A percentile compares a stretch with the other conserved stretches of the same genome.
phyloP scores from a whole-genome alignment of 1,140 invertebrate species.

The Drosophila erecta region DNA sequence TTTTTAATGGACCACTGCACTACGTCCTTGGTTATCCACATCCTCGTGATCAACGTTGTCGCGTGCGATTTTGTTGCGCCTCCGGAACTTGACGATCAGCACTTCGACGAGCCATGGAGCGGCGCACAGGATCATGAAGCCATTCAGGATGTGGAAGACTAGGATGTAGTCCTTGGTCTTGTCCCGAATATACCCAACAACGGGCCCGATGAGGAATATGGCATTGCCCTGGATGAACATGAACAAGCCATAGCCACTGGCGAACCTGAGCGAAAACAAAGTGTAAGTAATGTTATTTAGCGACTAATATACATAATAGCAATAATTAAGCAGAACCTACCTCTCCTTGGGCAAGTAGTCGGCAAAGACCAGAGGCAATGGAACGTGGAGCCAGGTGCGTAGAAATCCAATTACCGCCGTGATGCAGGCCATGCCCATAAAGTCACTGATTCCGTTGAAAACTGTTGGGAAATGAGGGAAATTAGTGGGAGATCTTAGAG shows the following conservation, averaged over 20 bases:
- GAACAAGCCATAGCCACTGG: slow-evolving; percentile 88
- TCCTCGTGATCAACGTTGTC: slow-evolving; percentile 66
- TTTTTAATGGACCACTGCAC: slow-evolving; percentile 31
- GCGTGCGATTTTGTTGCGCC: slow-evolving; percentile 60
- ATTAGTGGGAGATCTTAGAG: slow-evolving; percentile 4
- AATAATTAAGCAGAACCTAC: slow-evolving; percentile 22
- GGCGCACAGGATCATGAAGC: slow-evolving; percentile 79
- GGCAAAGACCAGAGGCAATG: slow-evolving; percentile 87
- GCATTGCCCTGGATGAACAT: slow-evolving; percentile 86
- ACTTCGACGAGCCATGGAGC: slow-evolving; percentile 79
- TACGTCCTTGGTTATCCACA: slow-evolving; percentile 10
- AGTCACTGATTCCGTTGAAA: slow-evolving; percentile 70
- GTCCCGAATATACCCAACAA: slow-evolving; percentile 81
- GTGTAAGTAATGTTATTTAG: not conserved
- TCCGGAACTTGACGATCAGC: slow-evolving; percentile 66
- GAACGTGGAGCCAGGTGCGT: slow-evolving; percentile 86
- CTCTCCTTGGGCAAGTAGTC: slow-evolving; percentile 87
- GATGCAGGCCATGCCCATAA: slow-evolving; percentile 82
- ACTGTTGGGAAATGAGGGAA: slow-evolving; percentile 21
- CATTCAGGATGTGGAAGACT: slow-evolving; percentile 81
- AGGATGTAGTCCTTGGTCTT: slow-evolving; percentile 73
- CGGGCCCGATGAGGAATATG: slow-evolving; percentile 75
- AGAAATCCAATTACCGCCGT: slow-evolving; percentile 86
- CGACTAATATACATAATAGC: too few relatives aligned
- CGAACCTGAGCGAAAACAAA: slow-evolving; percentile 80